Evolutionary conservation across 2,113 vertebrate genomes (phyloP), one percentile per base, ranked within the genome.

Genomic region (Chaenogobius annularis): DNA sequence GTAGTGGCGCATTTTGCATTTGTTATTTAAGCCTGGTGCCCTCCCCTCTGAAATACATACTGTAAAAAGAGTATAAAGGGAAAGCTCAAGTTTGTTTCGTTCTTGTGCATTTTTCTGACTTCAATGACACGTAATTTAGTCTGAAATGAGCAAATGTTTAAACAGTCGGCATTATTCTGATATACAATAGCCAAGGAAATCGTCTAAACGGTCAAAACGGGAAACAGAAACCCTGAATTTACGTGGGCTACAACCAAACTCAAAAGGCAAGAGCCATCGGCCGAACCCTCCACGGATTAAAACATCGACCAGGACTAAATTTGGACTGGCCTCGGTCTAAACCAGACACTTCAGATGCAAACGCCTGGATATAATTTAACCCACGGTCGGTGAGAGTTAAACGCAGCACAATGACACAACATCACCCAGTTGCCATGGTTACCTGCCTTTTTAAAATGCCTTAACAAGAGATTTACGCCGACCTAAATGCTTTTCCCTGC

Each of bases 361-460:
- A 71, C 5, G 0, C 48, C 5, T 55, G 19, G 48, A 67, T 13
- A 47, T 58, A 72, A 26, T 69, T 73, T 64, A 68, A 55, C 63
- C 66, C 52, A 66, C 47, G 55, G n/a, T 40, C 44, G 9, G 52
- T 50, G 37, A 58, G 65, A 58, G 70, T 48, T 64, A 50, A 65
- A 47, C 47, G 63, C 63, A 65, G 20, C 63, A 65, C 43, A 58
- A 46, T 10, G 15, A 55, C 66, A 40, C 54, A 62, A 52, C 43
- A 10, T 48, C 65, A 52, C 46, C 37, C 37, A 61, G 70, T 73
- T 76, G 20, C 70, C 54, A 66, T 73, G 66, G 69, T 76, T 81
- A 73, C 70, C 61, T 70, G 22, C 62, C 61, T 47, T 70, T 44
- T 64, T 73, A 67, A 73, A 66, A 66, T 52, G 58, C 55, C 37